Conservation (phyloP, 2,888 invertebrate genomes). For the Nomada ferruginata region DNA sequence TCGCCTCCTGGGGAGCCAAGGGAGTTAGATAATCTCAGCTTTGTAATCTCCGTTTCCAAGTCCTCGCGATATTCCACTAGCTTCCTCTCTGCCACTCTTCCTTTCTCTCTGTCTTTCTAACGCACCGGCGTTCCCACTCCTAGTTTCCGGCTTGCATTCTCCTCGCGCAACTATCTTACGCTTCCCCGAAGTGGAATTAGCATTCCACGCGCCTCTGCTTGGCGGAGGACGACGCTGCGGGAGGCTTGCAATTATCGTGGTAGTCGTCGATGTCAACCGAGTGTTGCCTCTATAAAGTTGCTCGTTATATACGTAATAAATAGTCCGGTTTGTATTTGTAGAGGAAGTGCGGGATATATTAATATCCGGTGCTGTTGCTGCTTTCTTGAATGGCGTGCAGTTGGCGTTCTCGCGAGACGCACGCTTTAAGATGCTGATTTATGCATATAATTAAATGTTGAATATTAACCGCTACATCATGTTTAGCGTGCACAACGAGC, state of each 20-base stretch:
- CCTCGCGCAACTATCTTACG: conserved; percentile 61
- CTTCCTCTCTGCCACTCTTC: not conserved
- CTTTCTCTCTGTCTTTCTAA: not conserved
- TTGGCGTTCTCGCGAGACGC: conserved; percentile 10
- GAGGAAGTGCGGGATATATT: conserved; percentile 42
- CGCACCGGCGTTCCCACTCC: conserved; percentile 37
- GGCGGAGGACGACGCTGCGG: conserved; percentile 51
- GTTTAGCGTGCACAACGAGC: conserved; percentile 43
- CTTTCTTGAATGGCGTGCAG: not conserved
- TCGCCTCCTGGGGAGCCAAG: conserved; percentile 69
- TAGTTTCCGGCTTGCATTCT: conserved; percentile 62
- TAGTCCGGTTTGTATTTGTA: conserved; percentile 27
- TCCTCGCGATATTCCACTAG: conserved; percentile 30
- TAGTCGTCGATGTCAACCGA: conserved; percentile 72
- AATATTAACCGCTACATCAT: conserved; percentile 49
- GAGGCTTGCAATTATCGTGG: conserved; percentile 70
- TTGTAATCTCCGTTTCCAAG: conserved; percentile 77
- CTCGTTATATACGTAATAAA: conserved; percentile 59
- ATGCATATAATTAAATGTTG: conserved; percentile 45
- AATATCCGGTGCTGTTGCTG: conserved; percentile 30
- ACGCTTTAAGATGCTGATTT: conserved; percentile 43
- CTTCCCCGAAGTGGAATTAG: conserved; percentile 62
- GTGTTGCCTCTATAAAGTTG: conserved; percentile 55
- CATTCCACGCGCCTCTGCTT: conserved; percentile 66
- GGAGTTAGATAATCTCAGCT: conserved; percentile 80